These are phyloP conservation scores for Pygoscelis adeliae DNA, from an alignment of 2,113 vertebrate species.

Conservation along the genomic window DNA sequence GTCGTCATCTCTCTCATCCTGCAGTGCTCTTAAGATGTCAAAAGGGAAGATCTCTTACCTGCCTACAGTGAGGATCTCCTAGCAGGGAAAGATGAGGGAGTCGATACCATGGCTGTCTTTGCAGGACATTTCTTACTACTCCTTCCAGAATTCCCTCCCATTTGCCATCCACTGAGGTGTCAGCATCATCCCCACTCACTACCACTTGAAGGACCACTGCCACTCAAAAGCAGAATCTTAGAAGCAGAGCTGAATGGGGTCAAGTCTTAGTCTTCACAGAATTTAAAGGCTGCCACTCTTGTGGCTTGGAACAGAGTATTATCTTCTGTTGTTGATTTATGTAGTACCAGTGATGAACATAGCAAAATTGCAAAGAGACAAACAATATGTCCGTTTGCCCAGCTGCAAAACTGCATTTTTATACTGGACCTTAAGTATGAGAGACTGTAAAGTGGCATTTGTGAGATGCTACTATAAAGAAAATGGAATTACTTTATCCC, in stretches of 20 bases:
- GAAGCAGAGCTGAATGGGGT: neutral
- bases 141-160: neutral
- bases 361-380: neutral
- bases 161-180: neutral
- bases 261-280: neutral
- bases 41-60: neutral
- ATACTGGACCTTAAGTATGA: neutral
- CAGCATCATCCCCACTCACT: neutral
- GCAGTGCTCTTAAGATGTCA: neutral
- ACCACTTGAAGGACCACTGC: neutral
- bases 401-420: neutral
- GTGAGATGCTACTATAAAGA: neutral
- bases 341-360: neutral
- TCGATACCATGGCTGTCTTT: neutral
- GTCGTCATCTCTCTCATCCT: neutral
- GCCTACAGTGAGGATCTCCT: neutral
- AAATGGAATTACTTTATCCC: neutral
- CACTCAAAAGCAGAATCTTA: neutral
- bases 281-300: neutral
- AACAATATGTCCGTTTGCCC: neutral
- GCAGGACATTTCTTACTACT: neutral
- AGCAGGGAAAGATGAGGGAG: neutral
- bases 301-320: neutral
- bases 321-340: neutral
- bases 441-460: neutral